Evolutionary conservation across 2,888 invertebrate species (phyloP).

Genomic region (Dryomyza anilis): DNA sequence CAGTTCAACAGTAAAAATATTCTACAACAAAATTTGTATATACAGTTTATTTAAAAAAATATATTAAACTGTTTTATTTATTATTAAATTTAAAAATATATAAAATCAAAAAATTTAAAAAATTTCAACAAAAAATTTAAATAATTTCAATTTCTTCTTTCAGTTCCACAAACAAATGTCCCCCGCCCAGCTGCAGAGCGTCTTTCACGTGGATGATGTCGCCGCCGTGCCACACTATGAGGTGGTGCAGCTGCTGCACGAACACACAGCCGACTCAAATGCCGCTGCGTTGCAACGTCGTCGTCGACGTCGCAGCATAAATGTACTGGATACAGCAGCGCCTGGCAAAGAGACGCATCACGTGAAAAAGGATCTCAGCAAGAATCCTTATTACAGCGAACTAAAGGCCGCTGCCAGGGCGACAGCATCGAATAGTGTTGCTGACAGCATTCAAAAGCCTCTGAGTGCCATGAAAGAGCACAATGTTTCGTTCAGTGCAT

Average conservation of each 20-base stretch:
- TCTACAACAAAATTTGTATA: neutral
- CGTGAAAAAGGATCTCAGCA: constrained; percentile 62
- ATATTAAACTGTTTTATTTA: neutral
- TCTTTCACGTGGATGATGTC: constrained; percentile 83
- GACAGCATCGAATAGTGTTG: constrained; percentile 39
- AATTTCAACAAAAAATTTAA: neutral
- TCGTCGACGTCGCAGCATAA: constrained; percentile 56
- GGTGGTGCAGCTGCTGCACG: constrained; percentile 76
- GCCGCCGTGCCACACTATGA: constrained; percentile 84
- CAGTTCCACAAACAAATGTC: constrained; percentile 85
- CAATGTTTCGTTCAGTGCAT: constrained; percentile 78
- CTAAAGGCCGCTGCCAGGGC: constrained; percentile 46
- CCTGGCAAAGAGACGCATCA: constrained; percentile 49
- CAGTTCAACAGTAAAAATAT: no score
- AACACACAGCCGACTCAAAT: constrained; percentile 47
- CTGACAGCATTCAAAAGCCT: constrained; percentile 28
- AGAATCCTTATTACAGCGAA: constrained; percentile 59
- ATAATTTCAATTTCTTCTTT: neutral
- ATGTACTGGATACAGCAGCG: constrained; percentile 54
- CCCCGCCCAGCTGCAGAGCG: constrained; percentile 76
- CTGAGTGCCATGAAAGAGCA: constrained; percentile 55
- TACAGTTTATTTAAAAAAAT: neutral
- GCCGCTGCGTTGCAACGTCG: constrained; percentile 44
- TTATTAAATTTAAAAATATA: neutral
- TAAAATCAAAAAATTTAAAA: neutral